A percentile compares a stretch with the other conserved stretches of the same genome.
Evolutionary conservation across 2,113 vertebrate species (phyloP).

Genomic region (Hemichromis elongatus): DNA sequence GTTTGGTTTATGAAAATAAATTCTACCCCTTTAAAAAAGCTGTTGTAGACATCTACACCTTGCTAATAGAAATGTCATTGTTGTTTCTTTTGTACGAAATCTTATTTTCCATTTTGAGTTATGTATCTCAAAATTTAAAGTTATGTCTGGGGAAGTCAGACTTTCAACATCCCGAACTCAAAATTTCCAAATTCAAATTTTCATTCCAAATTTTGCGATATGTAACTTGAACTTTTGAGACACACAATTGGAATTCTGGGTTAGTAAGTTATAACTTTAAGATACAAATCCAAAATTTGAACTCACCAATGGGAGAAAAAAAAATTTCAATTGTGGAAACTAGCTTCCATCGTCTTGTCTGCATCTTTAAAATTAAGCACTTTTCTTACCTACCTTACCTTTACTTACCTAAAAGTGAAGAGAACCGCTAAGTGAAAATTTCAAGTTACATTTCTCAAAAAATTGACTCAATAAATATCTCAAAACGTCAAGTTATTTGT

Average conservation of each 20-base stretch:
- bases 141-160: not conserved
- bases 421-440: not conserved
- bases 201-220: not conserved
- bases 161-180: not conserved
- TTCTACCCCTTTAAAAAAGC: not conserved
- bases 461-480: not conserved
- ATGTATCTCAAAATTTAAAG: not conserved
- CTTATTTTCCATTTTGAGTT: not conserved
- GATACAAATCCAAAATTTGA: not conserved
- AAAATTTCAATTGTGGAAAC: not conserved
- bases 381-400: not conserved
- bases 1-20: not conserved
- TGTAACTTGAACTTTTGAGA: not conserved
- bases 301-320: not conserved
- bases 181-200: not conserved
- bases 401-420: not conserved
- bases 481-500: not conserved
- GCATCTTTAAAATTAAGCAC: not conserved
- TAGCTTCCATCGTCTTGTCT: not conserved
- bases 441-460: not conserved
- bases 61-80: not conserved
- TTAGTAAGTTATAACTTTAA: not conserved
- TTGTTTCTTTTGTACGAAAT: not conserved
- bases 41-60: not conserved
- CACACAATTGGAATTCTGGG: not conserved